A percentile compares a stretch with the other conserved stretches of the same genome.
These are phyloP conservation scores for Hippocampus comes DNA, from an alignment of 2,113 vertebrate genomes.

Conservation along the genomic window DNA sequence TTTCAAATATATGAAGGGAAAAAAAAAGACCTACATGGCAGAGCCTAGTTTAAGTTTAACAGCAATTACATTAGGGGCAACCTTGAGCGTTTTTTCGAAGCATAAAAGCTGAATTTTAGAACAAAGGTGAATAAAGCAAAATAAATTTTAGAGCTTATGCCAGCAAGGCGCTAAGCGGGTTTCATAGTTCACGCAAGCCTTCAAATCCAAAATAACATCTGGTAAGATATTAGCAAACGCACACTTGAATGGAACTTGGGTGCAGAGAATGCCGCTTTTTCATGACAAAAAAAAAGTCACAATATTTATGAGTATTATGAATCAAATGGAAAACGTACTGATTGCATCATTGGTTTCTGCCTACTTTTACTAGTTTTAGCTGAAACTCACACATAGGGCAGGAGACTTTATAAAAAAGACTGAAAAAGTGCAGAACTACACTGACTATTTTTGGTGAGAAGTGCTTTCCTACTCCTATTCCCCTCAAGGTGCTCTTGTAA, in stretches of 20 bases:
- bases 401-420: not conserved
- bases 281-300: not conserved
- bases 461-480: not conserved
- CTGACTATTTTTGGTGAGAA: not conserved
- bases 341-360: not conserved
- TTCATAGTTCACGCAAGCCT: constrained; percentile 53
- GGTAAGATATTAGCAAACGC: constrained; percentile 32
- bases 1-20: constrained; percentile 25
- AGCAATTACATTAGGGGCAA: constrained; percentile 32
- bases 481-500: not conserved
- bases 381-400: not conserved
- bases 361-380: not conserved
- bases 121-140: constrained; percentile 10
- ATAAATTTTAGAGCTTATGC: constrained; percentile 36
- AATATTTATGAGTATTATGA: no score
- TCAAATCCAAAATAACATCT: constrained; percentile 61
- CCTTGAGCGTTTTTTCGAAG: constrained; percentile 18
- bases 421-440: not conserved
- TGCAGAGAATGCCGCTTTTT: not conserved
- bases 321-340: constrained; percentile 1
- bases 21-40: constrained; percentile 23
- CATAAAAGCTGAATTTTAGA: constrained; percentile 33
- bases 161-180: constrained; percentile 34
- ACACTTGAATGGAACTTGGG: constrained; percentile 56
- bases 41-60: constrained; percentile 46